phyloP scores from a whole-genome alignment of 2,113 vertebrate genomes.

The Hirundichthys speculiger region DNA sequence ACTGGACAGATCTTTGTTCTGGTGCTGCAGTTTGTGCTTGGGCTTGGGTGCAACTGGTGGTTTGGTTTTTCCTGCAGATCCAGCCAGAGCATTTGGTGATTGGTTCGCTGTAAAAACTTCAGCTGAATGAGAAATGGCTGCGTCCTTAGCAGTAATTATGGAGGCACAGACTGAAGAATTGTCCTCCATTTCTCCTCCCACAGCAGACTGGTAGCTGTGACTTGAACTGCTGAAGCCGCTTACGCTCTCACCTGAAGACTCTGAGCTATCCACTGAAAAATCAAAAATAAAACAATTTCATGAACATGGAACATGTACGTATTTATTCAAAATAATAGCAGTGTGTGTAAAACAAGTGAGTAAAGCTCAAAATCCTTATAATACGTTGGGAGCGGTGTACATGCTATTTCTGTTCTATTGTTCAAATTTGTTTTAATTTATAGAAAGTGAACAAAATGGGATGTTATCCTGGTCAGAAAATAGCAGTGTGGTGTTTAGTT shows the following conservation, averaged over 20 bases:
- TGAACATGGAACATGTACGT: not conserved
- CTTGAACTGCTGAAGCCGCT: slow-evolving; percentile 80
- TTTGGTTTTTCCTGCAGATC: slow-evolving; percentile 23
- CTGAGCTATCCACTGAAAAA: slow-evolving; percentile 78
- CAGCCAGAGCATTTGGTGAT: slow-evolving; percentile 23
- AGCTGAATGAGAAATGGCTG: not conserved
- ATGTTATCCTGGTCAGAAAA: too few relatives aligned
- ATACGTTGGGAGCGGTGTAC: too few relatives aligned
- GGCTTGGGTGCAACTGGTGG: slow-evolving; percentile 43
- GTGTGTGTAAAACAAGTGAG: too few relatives aligned
- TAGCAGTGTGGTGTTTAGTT: too few relatives aligned
- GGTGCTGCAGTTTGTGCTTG: slow-evolving; percentile 28
- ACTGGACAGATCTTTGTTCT: slow-evolving; percentile 26
- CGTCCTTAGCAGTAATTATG: slow-evolving; percentile 45
- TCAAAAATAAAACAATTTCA: slow-evolving; percentile 5
- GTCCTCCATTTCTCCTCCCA: slow-evolving; percentile 74
- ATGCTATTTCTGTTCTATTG: too few relatives aligned
- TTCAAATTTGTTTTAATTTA: too few relatives aligned
- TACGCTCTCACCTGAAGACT: slow-evolving; percentile 81
- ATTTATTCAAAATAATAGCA: too few relatives aligned
- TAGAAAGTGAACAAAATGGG: too few relatives aligned
- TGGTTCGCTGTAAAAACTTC: slow-evolving; percentile 16
- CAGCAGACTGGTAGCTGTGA: slow-evolving; percentile 72
- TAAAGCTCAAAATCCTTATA: too few relatives aligned
- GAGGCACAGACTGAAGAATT: slow-evolving; percentile 47